Percentiles rank a stretch among this genome's conserved stretches.
Conservation (phyloP, 2,888 invertebrate species). For the Ganaspis brasiliensis region DNA sequence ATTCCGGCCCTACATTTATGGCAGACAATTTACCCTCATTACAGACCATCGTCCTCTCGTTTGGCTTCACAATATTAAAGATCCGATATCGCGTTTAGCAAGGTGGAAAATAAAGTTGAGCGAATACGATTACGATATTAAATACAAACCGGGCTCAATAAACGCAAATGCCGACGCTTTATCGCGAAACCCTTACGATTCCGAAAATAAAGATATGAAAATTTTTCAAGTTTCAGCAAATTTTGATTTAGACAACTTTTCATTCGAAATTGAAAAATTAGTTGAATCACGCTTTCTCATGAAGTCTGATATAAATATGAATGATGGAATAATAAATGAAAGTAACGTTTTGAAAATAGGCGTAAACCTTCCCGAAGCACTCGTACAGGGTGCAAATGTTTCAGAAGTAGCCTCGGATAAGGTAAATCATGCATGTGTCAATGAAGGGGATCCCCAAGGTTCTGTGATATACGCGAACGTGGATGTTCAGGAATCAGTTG, state of each 20-base stretch:
- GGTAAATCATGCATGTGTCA: not conserved
- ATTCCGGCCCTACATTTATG: not conserved
- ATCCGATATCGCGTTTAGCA: not conserved
- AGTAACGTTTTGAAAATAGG: not conserved
- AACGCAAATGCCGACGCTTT: too few species aligned
- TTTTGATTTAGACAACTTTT: not conserved
- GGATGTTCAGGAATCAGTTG: too few species aligned
- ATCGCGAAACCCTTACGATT: too few species aligned
- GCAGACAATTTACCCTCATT: not conserved
- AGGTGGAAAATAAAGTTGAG: not conserved
- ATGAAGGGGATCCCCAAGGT: too few species aligned
- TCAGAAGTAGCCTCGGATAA: not conserved
- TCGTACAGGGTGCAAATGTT: too few species aligned
- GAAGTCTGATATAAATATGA: not conserved
- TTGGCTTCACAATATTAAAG: not conserved
- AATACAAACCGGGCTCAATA: not conserved
- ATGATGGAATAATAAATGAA: not conserved
- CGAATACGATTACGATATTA: not conserved
- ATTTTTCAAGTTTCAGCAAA: not conserved
- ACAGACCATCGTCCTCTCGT: not conserved
- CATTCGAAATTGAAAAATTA: not conserved
- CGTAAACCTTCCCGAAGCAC: not conserved
- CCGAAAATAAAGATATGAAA: too few species aligned
- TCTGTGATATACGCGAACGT: too few species aligned
- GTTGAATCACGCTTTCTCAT: not conserved